Conservation (phyloP, 2,113 vertebrate species). For the Phoxinus phoxinus region DNA sequence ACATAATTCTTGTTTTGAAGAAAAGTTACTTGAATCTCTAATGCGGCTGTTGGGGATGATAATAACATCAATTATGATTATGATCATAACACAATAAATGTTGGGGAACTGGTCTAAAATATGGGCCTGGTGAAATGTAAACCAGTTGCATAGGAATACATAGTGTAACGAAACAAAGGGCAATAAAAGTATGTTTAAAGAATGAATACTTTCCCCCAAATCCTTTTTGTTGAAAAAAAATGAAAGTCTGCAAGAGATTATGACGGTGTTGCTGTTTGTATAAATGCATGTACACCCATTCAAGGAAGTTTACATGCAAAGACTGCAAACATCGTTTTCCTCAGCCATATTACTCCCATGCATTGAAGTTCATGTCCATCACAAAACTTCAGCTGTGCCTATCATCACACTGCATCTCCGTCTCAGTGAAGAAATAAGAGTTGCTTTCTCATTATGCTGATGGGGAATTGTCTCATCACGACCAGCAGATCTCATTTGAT, state of each 20-base stretch:
- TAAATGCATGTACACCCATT: neutral
- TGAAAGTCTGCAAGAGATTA: neutral
- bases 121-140: neutral
- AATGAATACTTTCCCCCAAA: neutral
- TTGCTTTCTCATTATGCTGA: conserved; percentile 19
- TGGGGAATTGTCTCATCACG: neutral
- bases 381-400: neutral
- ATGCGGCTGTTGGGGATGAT: neutral
- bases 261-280: neutral
- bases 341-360: neutral
- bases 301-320: neutral
- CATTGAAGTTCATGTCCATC: neutral
- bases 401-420: neutral
- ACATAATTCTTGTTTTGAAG: neutral
- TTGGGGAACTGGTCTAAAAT: neutral
- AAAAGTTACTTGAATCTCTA: neutral
- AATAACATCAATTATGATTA: too few relatives aligned
- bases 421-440: neutral
- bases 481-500: conserved; percentile 4
- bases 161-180: neutral
- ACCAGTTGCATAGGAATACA: neutral
- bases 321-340: neutral
- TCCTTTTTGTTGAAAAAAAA: neutral
- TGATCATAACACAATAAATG: neutral
- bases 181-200: neutral